A percentile compares a stretch with the other conserved stretches of the same genome.
phyloP scores from a whole-genome alignment of 2,888 invertebrate species.

The Cremastobaeus sp. region DNA sequence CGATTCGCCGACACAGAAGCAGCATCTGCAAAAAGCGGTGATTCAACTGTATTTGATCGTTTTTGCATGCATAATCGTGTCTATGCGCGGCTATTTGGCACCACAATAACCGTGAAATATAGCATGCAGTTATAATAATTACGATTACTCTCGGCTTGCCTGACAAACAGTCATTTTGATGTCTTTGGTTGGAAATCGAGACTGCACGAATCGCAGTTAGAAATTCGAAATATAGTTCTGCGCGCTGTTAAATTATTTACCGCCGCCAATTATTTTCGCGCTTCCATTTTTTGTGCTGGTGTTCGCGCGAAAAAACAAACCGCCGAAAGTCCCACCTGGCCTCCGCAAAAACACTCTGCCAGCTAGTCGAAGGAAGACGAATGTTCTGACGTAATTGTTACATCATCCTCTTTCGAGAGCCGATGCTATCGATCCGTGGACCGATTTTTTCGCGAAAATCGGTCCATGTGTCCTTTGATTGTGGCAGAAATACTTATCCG shows the following conservation, averaged over 20 bases:
- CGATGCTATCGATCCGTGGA: too few species aligned
- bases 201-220: neutral
- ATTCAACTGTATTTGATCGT: slow-evolving; percentile 13
- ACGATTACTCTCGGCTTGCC: slow-evolving; percentile 10
- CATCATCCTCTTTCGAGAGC: too few species aligned
- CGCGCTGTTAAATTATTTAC: too few species aligned
- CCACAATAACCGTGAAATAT: slow-evolving; percentile 10
- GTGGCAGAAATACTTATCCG: too few species aligned
- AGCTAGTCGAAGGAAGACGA: too few species aligned
- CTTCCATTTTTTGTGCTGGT: too few species aligned
- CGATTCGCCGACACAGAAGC: slow-evolving; percentile 5
- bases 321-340: too few species aligned
- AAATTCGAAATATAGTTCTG: neutral
- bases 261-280: too few species aligned
- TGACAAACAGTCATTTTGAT: slow-evolving; percentile 8
- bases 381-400: neutral
- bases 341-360: too few species aligned
- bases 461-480: too few species aligned
- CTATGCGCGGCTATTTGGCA: slow-evolving; percentile 14
- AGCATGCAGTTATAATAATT: slow-evolving; percentile 13
- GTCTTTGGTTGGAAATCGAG: slow-evolving; percentile 1
- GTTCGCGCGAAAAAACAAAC: neutral
- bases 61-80: slow-evolving; percentile 10
- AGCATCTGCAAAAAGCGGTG: slow-evolving; percentile 9
- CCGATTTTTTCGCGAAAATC: too few species aligned